These are phyloP conservation scores for Parotia lawesii DNA, from an alignment of 2,113 vertebrate species.

Conservation along the genomic window DNA sequence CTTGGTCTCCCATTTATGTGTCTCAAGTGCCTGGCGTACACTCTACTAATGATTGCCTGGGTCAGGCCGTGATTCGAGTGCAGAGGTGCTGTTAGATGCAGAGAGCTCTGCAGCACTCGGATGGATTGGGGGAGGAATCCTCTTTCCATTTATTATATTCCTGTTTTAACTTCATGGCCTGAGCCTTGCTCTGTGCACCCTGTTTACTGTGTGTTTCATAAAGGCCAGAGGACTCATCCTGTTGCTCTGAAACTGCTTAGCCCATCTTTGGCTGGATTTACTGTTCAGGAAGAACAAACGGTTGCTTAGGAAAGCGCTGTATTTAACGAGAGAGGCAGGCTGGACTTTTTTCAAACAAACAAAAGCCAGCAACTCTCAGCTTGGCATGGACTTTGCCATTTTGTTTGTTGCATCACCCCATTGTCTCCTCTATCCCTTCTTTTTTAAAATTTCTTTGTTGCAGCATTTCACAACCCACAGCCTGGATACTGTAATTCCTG, in stretches of 20 bases:
- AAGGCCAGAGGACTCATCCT: conserved; percentile 40
- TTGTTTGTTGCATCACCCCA: background rate
- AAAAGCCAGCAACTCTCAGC: background rate
- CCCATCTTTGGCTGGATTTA: conserved; percentile 1
- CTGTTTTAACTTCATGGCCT: background rate
- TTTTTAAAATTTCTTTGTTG: background rate
- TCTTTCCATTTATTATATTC: background rate
- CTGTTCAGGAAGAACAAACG: background rate
- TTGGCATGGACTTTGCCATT: background rate
- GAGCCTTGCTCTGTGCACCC: background rate
- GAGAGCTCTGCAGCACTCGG: background rate
- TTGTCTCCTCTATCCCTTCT: background rate
- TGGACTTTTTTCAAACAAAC: conserved; percentile 14
- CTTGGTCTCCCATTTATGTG: background rate
- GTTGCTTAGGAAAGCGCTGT: background rate
- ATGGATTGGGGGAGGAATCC: background rate
- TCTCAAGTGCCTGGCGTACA: background rate
- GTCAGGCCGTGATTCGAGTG: background rate
- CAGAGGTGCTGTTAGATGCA: background rate
- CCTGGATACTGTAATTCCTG: background rate
- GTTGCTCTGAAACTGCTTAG: background rate
- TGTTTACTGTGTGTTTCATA: conserved; percentile 32
- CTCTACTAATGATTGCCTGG: background rate
- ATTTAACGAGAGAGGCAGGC: background rate
- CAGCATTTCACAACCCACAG: background rate